A percentile compares a stretch with the other conserved stretches of the same genome.
These are phyloP conservation scores for Nipponacmea schrenckii DNA, from an alignment of 2,888 invertebrate genomes.

Conservation along the genomic window DNA sequence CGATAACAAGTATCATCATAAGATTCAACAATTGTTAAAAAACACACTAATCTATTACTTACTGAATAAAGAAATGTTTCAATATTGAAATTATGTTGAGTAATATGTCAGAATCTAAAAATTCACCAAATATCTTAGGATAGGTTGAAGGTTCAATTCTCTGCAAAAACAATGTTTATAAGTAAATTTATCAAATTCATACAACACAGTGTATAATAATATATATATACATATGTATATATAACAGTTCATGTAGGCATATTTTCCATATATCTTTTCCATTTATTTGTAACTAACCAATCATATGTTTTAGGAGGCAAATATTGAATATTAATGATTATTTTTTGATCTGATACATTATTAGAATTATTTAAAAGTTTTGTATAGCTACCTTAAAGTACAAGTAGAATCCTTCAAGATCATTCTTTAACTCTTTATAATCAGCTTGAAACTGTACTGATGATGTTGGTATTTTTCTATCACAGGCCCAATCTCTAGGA, in stretches of 20 bases:
- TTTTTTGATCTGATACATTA: no score
- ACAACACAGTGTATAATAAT: not conserved
- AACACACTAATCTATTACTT: slow-evolving; percentile 38
- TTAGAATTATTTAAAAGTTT: no score
- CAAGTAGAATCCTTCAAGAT: slow-evolving; percentile 48
- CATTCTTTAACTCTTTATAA: slow-evolving; percentile 55
- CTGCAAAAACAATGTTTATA: slow-evolving; percentile 40
- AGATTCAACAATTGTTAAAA: no score
- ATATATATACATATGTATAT: not conserved
- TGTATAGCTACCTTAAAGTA: slow-evolving; percentile 61
- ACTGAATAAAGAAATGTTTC: slow-evolving; percentile 48
- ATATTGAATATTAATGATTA: no score
- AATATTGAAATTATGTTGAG: slow-evolving; percentile 48
- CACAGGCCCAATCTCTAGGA: slow-evolving; percentile 18
- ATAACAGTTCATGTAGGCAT: no score
- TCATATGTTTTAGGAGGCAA: no score
- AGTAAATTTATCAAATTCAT: not conserved
- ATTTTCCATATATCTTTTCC: no score
- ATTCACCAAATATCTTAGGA: slow-evolving; percentile 57
- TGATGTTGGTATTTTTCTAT: slow-evolving; percentile 39
- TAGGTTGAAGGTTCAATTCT: slow-evolving; percentile 49
- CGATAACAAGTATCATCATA: no score
- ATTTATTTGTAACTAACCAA: no score
- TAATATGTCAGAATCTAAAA: slow-evolving; percentile 57
- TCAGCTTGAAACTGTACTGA: slow-evolving; percentile 63